Percentiles rank a stretch among this genome's conserved stretches.
phyloP scores from a whole-genome alignment of 2,113 vertebrate genomes.

The Passer montanus region DNA sequence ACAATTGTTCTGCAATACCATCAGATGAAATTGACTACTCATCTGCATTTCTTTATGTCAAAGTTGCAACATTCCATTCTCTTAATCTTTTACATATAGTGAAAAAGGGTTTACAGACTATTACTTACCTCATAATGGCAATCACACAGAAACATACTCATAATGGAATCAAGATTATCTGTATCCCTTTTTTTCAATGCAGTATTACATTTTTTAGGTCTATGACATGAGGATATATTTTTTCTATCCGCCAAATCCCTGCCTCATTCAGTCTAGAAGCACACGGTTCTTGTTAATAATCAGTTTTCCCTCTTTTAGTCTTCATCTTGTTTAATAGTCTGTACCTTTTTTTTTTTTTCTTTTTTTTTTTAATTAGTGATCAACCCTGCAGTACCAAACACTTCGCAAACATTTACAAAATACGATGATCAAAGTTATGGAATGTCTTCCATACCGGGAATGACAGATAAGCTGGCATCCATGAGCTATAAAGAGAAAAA shows the following conservation, averaged over 20 bases:
- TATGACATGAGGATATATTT: background rate
- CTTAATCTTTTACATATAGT: background rate
- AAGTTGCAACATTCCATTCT: background rate
- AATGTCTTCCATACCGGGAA: background rate
- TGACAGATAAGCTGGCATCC: background rate
- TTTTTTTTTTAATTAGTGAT: background rate
- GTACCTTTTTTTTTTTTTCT: background rate
- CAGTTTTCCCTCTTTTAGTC: background rate
- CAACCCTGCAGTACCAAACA: background rate
- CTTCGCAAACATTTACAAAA: slow-evolving; percentile 7
- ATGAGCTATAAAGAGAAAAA: background rate
- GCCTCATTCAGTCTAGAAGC: background rate
- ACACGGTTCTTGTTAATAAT: background rate
- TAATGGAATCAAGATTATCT: background rate
- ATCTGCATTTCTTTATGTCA: background rate
- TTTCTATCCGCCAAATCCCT: background rate
- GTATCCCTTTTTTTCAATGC: background rate
- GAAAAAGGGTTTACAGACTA: background rate
- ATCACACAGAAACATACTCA: background rate
- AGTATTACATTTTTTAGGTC: background rate
- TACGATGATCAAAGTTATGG: background rate
- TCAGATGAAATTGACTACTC: background rate
- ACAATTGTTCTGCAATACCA: background rate
- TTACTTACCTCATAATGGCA: background rate
- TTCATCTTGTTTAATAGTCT: background rate